Base-by-base conservation (phyloP, 2,888 invertebrate species). In the Sepiola atlantica region DNA sequence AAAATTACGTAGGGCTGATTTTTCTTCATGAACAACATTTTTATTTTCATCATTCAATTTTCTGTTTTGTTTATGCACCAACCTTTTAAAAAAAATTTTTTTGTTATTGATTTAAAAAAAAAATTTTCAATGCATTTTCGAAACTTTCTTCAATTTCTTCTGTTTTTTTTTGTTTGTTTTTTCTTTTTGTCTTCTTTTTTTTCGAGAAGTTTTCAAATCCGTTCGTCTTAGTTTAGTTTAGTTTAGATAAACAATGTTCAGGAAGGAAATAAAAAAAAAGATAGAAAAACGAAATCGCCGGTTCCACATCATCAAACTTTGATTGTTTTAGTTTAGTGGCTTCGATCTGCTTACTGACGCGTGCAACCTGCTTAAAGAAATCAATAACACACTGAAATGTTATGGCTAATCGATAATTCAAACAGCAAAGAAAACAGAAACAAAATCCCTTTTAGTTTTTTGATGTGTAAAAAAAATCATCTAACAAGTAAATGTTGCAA, bases 311-410 rank as follows among this genome's bases (percentile, higher is more conserved):
- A 77, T 77, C 77, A 77, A 77, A 77, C 28, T n/a, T 77, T 77
- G 77, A 77, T 77, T n/a, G 77, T 77, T 77, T n/a, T 32, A 77
- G 77, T 32, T 77, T n/a, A 32, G 32, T 77, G 14, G 77, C 77
- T 77, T 77, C 18, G n/a, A 90, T 91, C 24, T 94, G 93, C 92
- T 91, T 61, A 35, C 24, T 94, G 55, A 54, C 92, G 94, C 77
- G 32, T 77, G 14, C 10, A 77, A 32, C 16, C n/a, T 77, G n/a
- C 32, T 77, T 77, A 77, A 77, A 45, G 45, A 45, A 77, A 77
- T 77, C 77, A 77, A 77, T 77, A 77, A n/a, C 32, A 77, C 18
- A 77, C 77, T 77, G 77, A 77, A 77, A n/a, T n/a, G 77, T 77
- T 77, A 77, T 77, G n/a, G 77, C 77, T 77, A 77, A 77, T 77